Conservation (phyloP, 2,888 invertebrate genomes). For the Dolichomitus sp. region DNA sequence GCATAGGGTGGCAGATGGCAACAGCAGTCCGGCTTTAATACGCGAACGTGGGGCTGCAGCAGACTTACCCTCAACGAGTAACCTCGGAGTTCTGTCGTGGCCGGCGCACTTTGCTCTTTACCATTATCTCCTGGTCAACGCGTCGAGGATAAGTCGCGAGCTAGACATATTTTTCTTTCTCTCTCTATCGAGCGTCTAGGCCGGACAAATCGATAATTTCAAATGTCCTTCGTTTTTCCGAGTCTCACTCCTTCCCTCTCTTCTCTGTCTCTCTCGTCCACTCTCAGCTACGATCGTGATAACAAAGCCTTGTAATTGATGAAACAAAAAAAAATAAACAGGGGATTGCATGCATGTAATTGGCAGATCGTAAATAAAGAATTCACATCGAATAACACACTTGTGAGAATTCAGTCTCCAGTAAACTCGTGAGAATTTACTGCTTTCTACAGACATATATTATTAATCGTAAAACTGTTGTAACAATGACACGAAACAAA, state of each 20-base stretch:
- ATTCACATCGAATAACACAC: conserved; percentile 30
- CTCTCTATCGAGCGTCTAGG: conserved; percentile 42
- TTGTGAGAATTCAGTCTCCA: conserved; percentile 6
- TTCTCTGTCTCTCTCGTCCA: conserved; percentile 14
- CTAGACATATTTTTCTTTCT: conserved; percentile 25
- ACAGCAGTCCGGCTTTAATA: conserved; percentile 39
- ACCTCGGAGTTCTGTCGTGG: conserved; percentile 38
- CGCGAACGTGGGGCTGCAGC: background rate
- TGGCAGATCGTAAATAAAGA: conserved; percentile 36
- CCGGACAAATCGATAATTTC: conserved; percentile 57
- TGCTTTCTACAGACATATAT: conserved; percentile 21
- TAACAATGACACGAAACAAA: conserved; percentile 51
- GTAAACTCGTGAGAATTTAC: conserved; percentile 24
- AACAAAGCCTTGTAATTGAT: conserved; percentile 42
- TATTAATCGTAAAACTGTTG: conserved; percentile 34
- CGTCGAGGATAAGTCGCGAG: conserved; percentile 44
- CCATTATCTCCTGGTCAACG: conserved; percentile 35
- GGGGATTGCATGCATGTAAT: conserved; percentile 5
- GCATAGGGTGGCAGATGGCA: conserved; percentile 54
- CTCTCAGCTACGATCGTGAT: conserved; percentile 31
- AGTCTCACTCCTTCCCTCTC: background rate
- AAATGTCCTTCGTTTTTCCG: conserved; percentile 47
- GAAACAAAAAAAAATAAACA: conserved; percentile 2
- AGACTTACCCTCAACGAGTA: conserved; percentile 65
- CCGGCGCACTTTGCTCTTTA: conserved; percentile 47